phyloP scores from a whole-genome alignment of 2,113 vertebrate genomes.

The Charina bottae region DNA sequence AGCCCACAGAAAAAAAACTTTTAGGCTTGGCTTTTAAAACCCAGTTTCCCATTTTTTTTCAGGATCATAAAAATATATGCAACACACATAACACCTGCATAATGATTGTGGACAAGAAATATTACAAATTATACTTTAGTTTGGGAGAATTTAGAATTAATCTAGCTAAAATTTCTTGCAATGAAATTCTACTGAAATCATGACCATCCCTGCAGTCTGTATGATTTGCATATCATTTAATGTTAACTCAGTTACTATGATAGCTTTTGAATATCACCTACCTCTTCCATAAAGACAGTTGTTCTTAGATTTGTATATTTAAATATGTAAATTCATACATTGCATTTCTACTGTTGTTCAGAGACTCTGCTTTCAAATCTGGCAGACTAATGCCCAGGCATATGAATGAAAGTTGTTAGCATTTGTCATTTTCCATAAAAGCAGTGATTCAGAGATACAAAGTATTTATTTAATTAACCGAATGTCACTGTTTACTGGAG shows the following conservation, averaged over 20 bases:
- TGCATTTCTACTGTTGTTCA: neutral
- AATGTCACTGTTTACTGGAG: neutral
- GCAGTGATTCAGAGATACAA: neutral
- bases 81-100: too few species aligned
- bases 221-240: neutral
- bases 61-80: too few species aligned
- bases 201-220: neutral
- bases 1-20: too few species aligned
- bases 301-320: neutral
- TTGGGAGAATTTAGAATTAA: too few species aligned
- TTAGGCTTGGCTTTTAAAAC: too few species aligned
- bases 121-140: too few species aligned
- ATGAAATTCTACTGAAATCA: too few species aligned
- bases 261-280: neutral
- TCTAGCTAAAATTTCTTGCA: too few species aligned
- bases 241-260: neutral
- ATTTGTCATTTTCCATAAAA: constrained; percentile 19
- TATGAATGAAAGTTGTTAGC: neutral
- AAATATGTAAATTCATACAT: neutral
- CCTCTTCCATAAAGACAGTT: neutral
- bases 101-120: too few species aligned
- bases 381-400: constrained; percentile 2
- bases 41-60: too few species aligned
- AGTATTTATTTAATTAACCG: constrained; percentile 13
- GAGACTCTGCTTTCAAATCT: neutral